phyloP scores from a whole-genome alignment of 1,140 invertebrate genomes.

The Megathymus violae region DNA sequence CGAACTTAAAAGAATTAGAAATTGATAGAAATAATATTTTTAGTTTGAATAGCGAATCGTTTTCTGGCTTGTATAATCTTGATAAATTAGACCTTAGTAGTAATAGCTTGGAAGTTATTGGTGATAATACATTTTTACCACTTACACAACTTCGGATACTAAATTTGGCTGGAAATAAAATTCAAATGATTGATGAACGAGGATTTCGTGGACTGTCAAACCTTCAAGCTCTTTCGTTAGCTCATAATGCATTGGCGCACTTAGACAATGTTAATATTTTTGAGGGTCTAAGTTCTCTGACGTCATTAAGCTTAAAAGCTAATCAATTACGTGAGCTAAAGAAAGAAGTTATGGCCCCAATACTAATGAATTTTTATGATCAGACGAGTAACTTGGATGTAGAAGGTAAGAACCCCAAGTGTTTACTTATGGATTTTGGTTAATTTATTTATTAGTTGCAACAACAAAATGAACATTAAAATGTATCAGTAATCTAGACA shows the following conservation, averaged over 20 bases:
- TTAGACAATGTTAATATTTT: conserved; percentile 87
- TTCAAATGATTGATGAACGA: conserved; percentile 86
- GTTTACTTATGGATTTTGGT: conserved; percentile 11
- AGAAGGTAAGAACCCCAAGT: conserved; percentile 57
- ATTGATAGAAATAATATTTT: conserved; percentile 88
- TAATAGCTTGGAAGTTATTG: conserved; percentile 89
- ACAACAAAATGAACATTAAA: too few relatives aligned
- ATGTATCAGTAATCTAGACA: too few relatives aligned
- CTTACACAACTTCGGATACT: conserved; percentile 87
- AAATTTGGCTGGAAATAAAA: conserved; percentile 88
- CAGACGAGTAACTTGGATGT: conserved; percentile 85
- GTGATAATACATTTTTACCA: conserved; percentile 89
- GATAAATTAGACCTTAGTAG: conserved; percentile 86
- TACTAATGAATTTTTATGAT: conserved; percentile 89
- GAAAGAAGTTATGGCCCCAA: conserved; percentile 87
- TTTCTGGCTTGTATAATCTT: conserved; percentile 87
- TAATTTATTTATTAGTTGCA: too few relatives aligned
- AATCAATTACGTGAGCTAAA: conserved; percentile 88
- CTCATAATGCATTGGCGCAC: conserved; percentile 87
- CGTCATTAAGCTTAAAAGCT: conserved; percentile 86
- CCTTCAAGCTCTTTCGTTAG: conserved; percentile 87
- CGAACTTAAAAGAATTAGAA: conserved; percentile 86
- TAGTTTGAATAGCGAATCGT: conserved; percentile 88
- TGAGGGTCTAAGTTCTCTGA: conserved; percentile 84
- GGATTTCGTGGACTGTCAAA: conserved; percentile 88